Base-by-base conservation (phyloP, 1,140 invertebrate genomes). In the Micrasema minimum region DNA sequence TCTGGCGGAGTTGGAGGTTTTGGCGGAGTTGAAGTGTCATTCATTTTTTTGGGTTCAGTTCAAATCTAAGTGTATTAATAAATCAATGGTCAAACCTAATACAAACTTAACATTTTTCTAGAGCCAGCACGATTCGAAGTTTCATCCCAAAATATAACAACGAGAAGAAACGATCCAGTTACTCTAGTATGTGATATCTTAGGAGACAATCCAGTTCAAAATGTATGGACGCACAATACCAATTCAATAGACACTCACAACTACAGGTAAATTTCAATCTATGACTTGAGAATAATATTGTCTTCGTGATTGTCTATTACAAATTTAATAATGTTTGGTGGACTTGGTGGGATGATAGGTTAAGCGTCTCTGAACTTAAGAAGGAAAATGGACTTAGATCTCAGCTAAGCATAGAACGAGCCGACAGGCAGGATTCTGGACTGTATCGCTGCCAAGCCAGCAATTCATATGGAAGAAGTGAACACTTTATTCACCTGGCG, bases 381-480 rank as follows among this genome's bases (percentile, higher is more conserved):
- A 90, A 88, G 6, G 89, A 90, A 7, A 88, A 87, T 71, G 90
- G 90, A 2, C 79, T 91, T 1, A 87, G 90, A 76, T 91, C 90
- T 1, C 89, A 91, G 77, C 78, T 92, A 55, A 89, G 90, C 9
- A 87, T 91, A 43, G 86, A 86, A 35, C 82, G 87, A 35, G 89
- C 89, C 5, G 90, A 91, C 78, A 85, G 91, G 50, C 86, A 90
- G 74, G 94, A 97, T 80, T 94, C 93, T 0, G 93, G 92, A 0
- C 88, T 92, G 12, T 96, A 96, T 80, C 89, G 90, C 12, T 97
- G 95, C 78, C 88, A 89, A 10, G 93, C 93, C 0, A 89, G 91
- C 74, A 97, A 97, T 80, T 88, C 89, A 0, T 94, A 91, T 77
- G 95, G 95, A 1, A 87, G 90, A 51, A 94, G 94, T 72, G 92